Base-by-base conservation (phyloP, 1,140 invertebrate genomes). In the Diplogasteroides magnus region DNA sequence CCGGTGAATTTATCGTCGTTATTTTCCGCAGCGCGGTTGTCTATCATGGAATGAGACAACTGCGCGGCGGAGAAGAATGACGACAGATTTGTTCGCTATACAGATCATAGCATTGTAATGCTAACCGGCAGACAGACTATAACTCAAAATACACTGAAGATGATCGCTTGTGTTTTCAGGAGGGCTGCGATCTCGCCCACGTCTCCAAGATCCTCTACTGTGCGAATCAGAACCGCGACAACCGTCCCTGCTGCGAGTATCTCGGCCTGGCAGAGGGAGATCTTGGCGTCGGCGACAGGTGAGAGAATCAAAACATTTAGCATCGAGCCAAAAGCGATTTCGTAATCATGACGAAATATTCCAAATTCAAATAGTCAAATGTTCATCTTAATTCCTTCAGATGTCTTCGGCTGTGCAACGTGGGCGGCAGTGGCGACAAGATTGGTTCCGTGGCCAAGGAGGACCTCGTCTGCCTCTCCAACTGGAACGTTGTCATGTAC, bases 401-500 rank as follows among this genome's bases (percentile, higher is more conserved):
- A 26, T 79, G 77, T 31, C 78, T 79, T 28, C 78, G 77, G 26
- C 78, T 79, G 78, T 79, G 77, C 67, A 76, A 77, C 64, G 67
- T 80, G n/a, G 77, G 71, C 29, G 60, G 55, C 15, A 76, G 73
- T 19, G 74, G 71, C 2, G 74, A 70, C 31, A 67, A 67, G 31
- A 61, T 79, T 32, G 75, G 74, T 23, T 69, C 76, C 14, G 65
- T 79, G 1, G 74, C 78, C 25, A 78, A 79, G 61, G 67, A 73
- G 48, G 77, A 79, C 60, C 61, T 79, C 2, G 77, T 79, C 15
- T 79, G 77, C 31, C 72, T 79, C 6, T 74, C 69, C 48, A 79
- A 79, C 55, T 79, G 77, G 77, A 79, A 79, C 55, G 77, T 79
- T 25, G 72, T 80, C 57, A 79, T 79, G 77, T 79, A 79, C 64